Conservation (phyloP, 2,888 invertebrate species). For the Coleophora deauratella region DNA sequence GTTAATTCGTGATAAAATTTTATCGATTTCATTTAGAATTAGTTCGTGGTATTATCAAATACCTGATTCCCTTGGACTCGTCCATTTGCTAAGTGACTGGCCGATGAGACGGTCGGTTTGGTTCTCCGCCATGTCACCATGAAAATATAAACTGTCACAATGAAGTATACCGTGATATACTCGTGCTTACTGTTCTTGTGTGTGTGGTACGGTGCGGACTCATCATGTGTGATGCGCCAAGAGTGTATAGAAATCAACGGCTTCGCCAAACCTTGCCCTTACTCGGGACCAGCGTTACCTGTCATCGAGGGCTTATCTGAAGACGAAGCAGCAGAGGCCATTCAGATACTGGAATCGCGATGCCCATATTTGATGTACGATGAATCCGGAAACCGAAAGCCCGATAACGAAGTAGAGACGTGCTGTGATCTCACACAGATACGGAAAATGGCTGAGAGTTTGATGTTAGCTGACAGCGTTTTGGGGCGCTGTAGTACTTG, state of each 20-base stretch:
- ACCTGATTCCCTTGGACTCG: constrained; percentile 13
- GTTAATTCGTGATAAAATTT: constrained; percentile 37
- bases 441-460: constrained; percentile 58
- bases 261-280: constrained; percentile 36
- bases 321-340: constrained; percentile 39
- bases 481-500: constrained; percentile 89
- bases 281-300: constrained; percentile 27
- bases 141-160: neutral
- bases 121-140: neutral
- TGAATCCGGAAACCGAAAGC: constrained; percentile 41
- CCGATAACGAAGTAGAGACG: constrained; percentile 49
- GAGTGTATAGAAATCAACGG: constrained; percentile 35
- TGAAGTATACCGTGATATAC: neutral
- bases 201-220: constrained; percentile 30
- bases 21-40: constrained; percentile 37
- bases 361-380: constrained; percentile 76
- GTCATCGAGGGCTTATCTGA: constrained; percentile 36
- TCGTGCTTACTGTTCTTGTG: constrained; percentile 15
- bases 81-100: constrained; percentile 17
- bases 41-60: constrained; percentile 11
- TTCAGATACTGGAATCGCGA: constrained; percentile 56
- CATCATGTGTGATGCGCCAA: constrained; percentile 45
- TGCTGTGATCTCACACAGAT: constrained; percentile 78
- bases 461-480: constrained; percentile 78
- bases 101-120: neutral